Evolutionary conservation across 2,888 invertebrate species (phyloP).

Genomic region (Chrysolina oricalcia): DNA sequence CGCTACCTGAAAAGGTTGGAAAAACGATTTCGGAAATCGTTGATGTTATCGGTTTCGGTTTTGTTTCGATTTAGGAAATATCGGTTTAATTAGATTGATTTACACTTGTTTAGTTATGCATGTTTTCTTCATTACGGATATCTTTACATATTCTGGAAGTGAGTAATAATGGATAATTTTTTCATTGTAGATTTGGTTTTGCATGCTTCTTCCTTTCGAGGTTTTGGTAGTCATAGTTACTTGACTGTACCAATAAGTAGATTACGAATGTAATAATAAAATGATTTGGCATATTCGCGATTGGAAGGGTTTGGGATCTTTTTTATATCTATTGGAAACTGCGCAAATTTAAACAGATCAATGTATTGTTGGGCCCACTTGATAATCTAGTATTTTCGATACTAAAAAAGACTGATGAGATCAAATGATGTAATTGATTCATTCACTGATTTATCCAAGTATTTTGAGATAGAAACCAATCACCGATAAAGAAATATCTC

Average conservation of each 20-base stretch:
- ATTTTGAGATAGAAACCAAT: too few species aligned
- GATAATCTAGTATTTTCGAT: too few species aligned
- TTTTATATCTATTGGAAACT: too few species aligned
- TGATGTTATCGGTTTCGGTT: background rate
- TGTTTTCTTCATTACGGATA: conserved; percentile 4
- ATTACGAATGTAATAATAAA: too few species aligned
- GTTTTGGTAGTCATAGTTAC: background rate
- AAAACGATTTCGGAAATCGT: conserved; percentile 1
- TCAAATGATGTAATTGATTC: too few species aligned
- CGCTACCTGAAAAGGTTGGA: conserved; percentile 43
- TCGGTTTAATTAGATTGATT: background rate
- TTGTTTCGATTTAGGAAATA: background rate
- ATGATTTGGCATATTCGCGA: too few species aligned
- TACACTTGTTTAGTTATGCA: conserved; percentile 7
- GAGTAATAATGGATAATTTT: conserved; percentile 3
- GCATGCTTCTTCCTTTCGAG: background rate
- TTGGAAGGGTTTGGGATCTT: too few species aligned
- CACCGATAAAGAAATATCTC: too few species aligned
- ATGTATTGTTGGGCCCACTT: too few species aligned
- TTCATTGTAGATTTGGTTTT: background rate
- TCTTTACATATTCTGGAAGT: conserved; percentile 2
- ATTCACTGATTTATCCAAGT: too few species aligned
- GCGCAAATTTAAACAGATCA: too few species aligned
- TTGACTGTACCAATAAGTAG: background rate
- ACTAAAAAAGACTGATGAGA: too few species aligned